These are phyloP conservation scores for Lacerta viridis DNA, from an alignment of 2,797 vertebrate genomes.

Conservation along the genomic window DNA sequence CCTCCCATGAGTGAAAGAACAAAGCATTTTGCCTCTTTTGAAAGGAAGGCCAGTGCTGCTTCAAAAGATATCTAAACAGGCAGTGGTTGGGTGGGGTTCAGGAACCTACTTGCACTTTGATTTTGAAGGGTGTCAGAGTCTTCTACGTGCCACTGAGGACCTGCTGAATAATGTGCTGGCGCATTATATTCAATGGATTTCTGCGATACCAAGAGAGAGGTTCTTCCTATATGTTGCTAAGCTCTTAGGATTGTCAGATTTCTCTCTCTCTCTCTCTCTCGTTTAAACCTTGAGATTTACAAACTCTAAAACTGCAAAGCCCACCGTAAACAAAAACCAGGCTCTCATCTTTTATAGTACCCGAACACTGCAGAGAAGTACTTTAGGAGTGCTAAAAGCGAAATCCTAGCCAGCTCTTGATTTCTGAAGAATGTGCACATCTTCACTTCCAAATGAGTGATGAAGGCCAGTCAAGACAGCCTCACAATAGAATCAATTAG, in stretches of 20 bases:
- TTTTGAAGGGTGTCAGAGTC: conserved; percentile 49
- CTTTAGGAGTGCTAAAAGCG: background rate
- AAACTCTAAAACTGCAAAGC: background rate
- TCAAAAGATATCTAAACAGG: conserved; percentile 64
- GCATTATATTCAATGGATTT: background rate
- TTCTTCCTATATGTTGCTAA: background rate
- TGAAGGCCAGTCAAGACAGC: background rate
- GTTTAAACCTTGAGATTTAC: background rate
- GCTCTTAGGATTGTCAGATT: background rate
- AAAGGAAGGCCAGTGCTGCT: conserved; percentile 59
- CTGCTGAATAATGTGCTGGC: background rate
- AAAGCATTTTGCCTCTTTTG: conserved; percentile 65
- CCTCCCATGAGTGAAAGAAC: conserved; percentile 43
- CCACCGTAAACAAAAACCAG: background rate
- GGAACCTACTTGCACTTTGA: conserved; percentile 34
- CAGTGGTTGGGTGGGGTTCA: conserved; percentile 51
- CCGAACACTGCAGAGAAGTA: background rate
- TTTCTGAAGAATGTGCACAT: background rate
- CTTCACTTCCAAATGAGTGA: background rate
- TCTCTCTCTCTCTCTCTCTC: background rate
- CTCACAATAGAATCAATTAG: conserved; percentile 1
- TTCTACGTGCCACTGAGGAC: conserved; percentile 7
- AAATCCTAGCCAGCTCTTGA: background rate
- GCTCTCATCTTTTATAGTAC: background rate
- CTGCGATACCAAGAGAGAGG: background rate